Evolutionary conservation across 2,888 invertebrate species (phyloP).

Genomic region (Limenitis camilla): DNA sequence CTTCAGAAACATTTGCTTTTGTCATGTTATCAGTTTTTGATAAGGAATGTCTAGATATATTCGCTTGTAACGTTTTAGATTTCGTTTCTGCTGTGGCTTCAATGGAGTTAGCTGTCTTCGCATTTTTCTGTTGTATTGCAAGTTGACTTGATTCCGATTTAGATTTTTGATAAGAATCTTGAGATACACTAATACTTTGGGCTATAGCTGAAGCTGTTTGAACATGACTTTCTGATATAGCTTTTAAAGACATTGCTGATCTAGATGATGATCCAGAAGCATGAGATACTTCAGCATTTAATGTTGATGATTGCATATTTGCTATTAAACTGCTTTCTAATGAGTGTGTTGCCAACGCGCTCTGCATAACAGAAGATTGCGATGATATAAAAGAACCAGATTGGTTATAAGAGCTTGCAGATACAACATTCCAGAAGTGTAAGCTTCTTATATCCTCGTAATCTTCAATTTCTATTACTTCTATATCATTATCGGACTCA

Average conservation of each 20-base stretch:
- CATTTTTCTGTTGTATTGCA: too few species aligned
- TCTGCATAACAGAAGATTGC: not conserved
- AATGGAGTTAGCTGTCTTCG: not conserved
- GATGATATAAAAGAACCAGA: not conserved
- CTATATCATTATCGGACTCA: slow-evolving; percentile 10
- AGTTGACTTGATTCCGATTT: slow-evolving; percentile 4
- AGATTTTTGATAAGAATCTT: slow-evolving; percentile 9
- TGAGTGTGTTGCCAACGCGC: not conserved
- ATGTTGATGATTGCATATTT: not conserved
- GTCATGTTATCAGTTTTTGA: too few species aligned
- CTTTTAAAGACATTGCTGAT: too few species aligned
- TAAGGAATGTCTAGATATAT: too few species aligned
- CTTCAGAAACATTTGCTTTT: not conserved
- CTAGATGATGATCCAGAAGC: too few species aligned
- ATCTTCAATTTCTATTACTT: slow-evolving; percentile 9
- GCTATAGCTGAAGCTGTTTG: too few species aligned
- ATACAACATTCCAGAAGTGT: not conserved
- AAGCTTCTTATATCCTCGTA: slow-evolving; percentile 3
- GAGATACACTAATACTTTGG: too few species aligned
- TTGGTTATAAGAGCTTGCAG: not conserved
- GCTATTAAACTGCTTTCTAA: not conserved
- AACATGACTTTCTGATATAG: too few species aligned
- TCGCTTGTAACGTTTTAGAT: too few species aligned
- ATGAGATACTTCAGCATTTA: not conserved
- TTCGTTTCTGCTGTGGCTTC: not conserved